Conservation (phyloP, 2,888 invertebrate genomes). For the Drosophila bunnanda region DNA sequence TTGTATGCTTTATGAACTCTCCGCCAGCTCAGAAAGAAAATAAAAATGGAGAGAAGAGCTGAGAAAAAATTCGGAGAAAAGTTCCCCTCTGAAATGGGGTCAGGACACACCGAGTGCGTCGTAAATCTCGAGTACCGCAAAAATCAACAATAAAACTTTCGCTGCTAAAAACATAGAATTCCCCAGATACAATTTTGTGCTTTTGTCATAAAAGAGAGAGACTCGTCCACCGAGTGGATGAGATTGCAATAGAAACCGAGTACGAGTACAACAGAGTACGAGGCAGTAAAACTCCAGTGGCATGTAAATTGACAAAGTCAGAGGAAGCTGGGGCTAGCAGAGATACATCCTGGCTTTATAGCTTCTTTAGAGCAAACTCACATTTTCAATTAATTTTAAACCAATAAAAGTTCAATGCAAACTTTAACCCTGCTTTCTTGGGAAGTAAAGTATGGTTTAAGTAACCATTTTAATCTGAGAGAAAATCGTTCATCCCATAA, state of each 20-base stretch:
- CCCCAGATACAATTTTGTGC: conserved; percentile 62
- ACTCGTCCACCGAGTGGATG: conserved; percentile 51
- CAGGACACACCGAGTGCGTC: conserved; percentile 46
- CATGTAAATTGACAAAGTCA: conserved; percentile 56
- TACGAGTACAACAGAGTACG: conserved; percentile 23
- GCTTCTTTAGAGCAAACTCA: conserved; percentile 29
- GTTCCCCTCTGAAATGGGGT: conserved; percentile 39
- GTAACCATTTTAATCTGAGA: no score
- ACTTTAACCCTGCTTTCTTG: background rate
- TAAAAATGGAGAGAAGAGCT: background rate
- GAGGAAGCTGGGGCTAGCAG: background rate
- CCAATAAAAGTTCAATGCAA: background rate
- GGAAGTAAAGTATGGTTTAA: no score
- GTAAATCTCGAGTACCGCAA: conserved; percentile 65
- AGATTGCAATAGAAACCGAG: conserved; percentile 15
- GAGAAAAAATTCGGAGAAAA: conserved; percentile 7
- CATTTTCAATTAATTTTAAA: conserved; percentile 28
- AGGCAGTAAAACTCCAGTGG: conserved; percentile 47
- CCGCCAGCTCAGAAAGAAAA: conserved; percentile 18
- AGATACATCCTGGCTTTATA: conserved; percentile 40
- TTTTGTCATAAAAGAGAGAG: conserved; percentile 54
- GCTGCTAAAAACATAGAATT: conserved; percentile 45
- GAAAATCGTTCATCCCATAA: no score
- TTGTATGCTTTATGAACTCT: conserved; percentile 57
- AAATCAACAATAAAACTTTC: conserved; percentile 72